Conservation (phyloP, 2,113 vertebrate species). For the Danio rerio region DNA sequence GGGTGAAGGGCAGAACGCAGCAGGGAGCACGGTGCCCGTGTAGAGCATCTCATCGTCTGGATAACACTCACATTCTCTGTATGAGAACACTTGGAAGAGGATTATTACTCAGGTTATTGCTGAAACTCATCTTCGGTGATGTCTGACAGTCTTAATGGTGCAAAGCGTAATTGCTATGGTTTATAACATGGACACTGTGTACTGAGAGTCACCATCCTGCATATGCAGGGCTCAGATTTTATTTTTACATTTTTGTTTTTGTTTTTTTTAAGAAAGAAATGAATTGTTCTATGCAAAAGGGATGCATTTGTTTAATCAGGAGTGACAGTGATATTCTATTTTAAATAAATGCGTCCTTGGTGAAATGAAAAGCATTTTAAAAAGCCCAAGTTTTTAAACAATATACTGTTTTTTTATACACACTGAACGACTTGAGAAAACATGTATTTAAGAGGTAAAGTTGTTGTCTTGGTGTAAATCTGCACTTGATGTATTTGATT, state of each 20-base stretch:
- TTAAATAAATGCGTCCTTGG: not conserved
- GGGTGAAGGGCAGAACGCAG: slow-evolving; percentile 80
- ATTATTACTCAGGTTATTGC: not conserved
- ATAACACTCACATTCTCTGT: not conserved
- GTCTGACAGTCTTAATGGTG: not conserved
- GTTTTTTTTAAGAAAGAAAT: not conserved
- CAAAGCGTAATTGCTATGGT: not conserved
- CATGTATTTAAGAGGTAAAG: slow-evolving; percentile 1
- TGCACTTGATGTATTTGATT: not conserved
- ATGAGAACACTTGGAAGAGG: not conserved
- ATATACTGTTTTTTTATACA: not conserved
- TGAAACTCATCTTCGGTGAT: slow-evolving; percentile 4
- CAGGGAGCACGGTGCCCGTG: slow-evolving; percentile 78
- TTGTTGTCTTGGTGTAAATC: not conserved
- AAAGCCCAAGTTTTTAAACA: not conserved
- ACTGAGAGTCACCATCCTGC: not conserved
- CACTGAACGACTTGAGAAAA: slow-evolving; percentile 12
- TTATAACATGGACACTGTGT: slow-evolving; percentile 5
- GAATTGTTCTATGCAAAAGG: not conserved
- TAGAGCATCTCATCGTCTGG: slow-evolving; percentile 56
- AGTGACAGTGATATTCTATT: not conserved
- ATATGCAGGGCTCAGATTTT: not conserved
- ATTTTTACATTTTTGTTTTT: not conserved
- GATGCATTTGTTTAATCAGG: not conserved
- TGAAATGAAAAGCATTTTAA: not conserved